Percentiles rank a stretch among this genome's conserved stretches.
Conservation (phyloP, 2,888 invertebrate genomes). For the Drosophila pegasa region DNA sequence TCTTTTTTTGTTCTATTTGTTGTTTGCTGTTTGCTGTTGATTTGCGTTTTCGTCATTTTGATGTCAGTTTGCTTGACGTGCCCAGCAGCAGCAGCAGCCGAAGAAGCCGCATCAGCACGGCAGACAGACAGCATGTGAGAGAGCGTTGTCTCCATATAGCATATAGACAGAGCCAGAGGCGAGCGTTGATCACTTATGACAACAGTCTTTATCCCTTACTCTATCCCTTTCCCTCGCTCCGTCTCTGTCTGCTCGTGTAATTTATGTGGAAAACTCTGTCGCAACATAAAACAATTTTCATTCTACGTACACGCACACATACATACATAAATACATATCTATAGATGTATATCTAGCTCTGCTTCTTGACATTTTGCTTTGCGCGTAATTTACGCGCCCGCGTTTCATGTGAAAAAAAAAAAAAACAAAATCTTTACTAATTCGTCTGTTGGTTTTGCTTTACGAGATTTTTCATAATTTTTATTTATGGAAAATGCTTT, state of each 20-base stretch:
- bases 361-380: slow-evolving; percentile 38
- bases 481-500: slow-evolving; percentile 81
- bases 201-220: slow-evolving; percentile 49
- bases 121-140: slow-evolving; percentile 19
- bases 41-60: slow-evolving; percentile 80
- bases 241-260: slow-evolving; percentile 51
- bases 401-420: slow-evolving; percentile 80
- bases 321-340: background rate
- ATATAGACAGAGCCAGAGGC: slow-evolving; percentile 56
- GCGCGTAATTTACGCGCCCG: slow-evolving; percentile 72
- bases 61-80: slow-evolving; percentile 78
- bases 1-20: slow-evolving; percentile 28
- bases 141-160: slow-evolving; percentile 28
- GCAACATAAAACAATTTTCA: slow-evolving; percentile 78
- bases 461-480: slow-evolving; percentile 69
- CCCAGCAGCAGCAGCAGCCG: slow-evolving; percentile 25
- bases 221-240: slow-evolving; percentile 3
- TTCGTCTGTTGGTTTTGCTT: slow-evolving; percentile 65
- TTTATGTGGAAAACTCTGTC: slow-evolving; percentile 73
- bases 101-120: slow-evolving; percentile 23
- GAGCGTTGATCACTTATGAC: slow-evolving; percentile 79
- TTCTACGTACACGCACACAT: slow-evolving; percentile 34
- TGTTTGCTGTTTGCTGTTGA: slow-evolving; percentile 74
- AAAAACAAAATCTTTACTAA: slow-evolving; percentile 74
- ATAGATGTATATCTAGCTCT: background rate